Base-by-base conservation (phyloP, 2,888 invertebrate species). In the Drosophila acutilabella region DNA sequence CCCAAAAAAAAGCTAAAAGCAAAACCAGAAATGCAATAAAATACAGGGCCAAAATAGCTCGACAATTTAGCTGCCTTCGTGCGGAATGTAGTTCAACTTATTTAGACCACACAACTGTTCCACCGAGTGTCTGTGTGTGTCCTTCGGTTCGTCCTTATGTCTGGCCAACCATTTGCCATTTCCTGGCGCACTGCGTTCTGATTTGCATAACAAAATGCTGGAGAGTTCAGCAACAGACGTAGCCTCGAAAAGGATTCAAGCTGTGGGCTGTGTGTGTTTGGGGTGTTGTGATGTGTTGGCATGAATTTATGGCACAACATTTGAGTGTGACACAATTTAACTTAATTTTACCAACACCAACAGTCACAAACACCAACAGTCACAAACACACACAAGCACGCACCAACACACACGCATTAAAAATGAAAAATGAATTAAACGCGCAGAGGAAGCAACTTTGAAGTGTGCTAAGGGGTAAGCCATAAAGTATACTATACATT, bases 321-420 rank as follows among this genome's bases (percentile, higher is more conserved):
- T 89, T 88, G 90, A 89, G 86, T 88, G 89, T 90, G 90, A 89
- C 90, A 89, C 84, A 90, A 89, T 90, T 90, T 90, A 88, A 88
- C 81, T 90, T 89, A 89, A 89, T 89, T 89, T 86, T 68, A 77
- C 70, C 74, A 85, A 70, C 53, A 64, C 67, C 71, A 73, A 67
- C 66, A 62, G 61, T 60, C 64, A 69, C 69, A 58, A 50, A 66
- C 71, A 44, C 67, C 71, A 73, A 67, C 66, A 62, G 61, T 60
- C 64, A 69, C 69, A 58, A 50, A 66, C 71, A 44, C n/a, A n/a
- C n/a, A n/a, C n/a, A n/a, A n/a, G n/a, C n/a, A n/a, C 33, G 50
- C 38, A 67, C 52, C 26, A 1, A 26, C n/a, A 18, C 13, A 41
- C 11, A 38, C 13, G 20, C 4, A 7, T 2, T n/a, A 18, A 33